These are phyloP conservation scores for Bombus cullumanus DNA, from an alignment of 1,140 invertebrate genomes.

Conservation along the genomic window DNA sequence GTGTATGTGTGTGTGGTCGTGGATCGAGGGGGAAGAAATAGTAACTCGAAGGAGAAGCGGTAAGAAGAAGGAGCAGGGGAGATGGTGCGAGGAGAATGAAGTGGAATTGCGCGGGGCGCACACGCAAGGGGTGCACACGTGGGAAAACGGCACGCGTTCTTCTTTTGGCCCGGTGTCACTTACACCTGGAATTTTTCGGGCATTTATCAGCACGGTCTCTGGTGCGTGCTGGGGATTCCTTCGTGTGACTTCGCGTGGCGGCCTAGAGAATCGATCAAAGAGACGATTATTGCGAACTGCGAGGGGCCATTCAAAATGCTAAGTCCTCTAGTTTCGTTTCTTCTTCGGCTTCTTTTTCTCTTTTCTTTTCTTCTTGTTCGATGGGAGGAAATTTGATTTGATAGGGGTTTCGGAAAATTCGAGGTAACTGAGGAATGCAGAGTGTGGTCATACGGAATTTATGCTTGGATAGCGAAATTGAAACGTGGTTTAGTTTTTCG, in stretches of 20 bases:
- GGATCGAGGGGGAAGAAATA: constrained; percentile 48
- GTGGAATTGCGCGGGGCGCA: constrained; percentile 64
- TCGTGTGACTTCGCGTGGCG: constrained; percentile 66
- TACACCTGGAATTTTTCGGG: constrained; percentile 73
- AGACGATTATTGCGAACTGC: constrained; percentile 29
- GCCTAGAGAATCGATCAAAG: constrained; percentile 33
- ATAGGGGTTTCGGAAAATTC: not conserved
- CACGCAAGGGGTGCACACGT: constrained; percentile 68
- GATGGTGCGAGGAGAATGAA: constrained; percentile 66
- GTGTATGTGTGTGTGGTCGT: constrained; percentile 2
- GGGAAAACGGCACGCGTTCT: constrained; percentile 78
- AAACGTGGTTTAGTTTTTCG: not conserved
- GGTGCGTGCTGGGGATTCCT: constrained; percentile 37
- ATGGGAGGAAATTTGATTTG: not conserved
- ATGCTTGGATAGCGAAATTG: not conserved
- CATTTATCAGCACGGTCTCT: constrained; percentile 55
- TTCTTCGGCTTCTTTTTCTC: not conserved
- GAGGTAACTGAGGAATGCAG: not conserved
- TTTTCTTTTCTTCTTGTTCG: no score
- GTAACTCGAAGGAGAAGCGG: constrained; percentile 24
- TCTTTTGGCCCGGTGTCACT: constrained; percentile 65
- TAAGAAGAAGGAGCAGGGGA: constrained; percentile 32
- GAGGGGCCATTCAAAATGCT: not conserved
- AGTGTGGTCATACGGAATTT: not conserved
- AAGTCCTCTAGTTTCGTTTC: not conserved